Evolutionary conservation across 1,140 invertebrate genomes (phyloP), one percentile per base, ranked within the genome.

Genomic region (Halictus rubicundus): DNA sequence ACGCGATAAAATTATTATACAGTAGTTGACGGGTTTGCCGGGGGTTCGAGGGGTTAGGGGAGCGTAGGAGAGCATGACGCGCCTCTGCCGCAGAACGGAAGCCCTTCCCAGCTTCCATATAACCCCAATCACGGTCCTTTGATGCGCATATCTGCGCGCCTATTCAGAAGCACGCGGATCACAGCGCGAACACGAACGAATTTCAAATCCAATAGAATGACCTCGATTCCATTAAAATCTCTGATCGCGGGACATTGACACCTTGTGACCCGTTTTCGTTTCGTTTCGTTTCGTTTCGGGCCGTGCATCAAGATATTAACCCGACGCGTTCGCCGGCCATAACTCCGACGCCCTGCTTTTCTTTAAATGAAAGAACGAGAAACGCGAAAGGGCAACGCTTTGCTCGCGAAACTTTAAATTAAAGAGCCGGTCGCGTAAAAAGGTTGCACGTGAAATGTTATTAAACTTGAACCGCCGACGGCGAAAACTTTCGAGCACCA

Each of bases 161-260:
- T 61, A 54, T 72, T 78, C 46, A 65, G 71, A 57, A 39, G 69
- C 68, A 27, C 9, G 39, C 32, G 46, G 59, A 64, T 72, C 74
- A 69, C 39, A 27, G 39, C 21, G 59, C 23, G 57, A 70, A 64
- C 77, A 46, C 39, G 76, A 63, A 64, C 60, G 46, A 78, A 71
- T 79, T 71, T 73, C 68, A 72, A 71, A 64, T 65, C 59, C 46
- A 65, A 78, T 73, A 65, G 77, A 64, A 37, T 32, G 77, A 79
- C 77, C 77, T 16, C 68, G 63, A 73, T 79, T 73, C 70, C 61
- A 79, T 73, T 79, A 79, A 73, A 79, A 65, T 73, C 70, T 60
- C 32, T 65, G 69, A 73, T 73, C 77, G 49, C n/a, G 63, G 70
- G 60, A 79, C 70, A 79, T 61, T 79, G 76, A 71, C 76, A 63